phyloP scores from a whole-genome alignment of 1,140 invertebrate genomes.

The Chrysopa pallens region DNA sequence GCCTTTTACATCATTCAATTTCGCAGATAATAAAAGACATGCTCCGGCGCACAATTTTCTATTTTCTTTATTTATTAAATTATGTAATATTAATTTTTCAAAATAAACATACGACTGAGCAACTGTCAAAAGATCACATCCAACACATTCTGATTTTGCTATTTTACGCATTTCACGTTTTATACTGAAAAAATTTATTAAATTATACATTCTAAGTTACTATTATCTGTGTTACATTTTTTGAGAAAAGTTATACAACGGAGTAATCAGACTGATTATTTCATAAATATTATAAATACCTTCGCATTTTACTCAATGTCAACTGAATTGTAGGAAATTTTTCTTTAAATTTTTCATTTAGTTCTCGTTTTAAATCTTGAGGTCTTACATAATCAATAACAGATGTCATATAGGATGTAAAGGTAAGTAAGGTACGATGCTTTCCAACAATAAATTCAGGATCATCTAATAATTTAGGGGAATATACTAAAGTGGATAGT shows the following conservation, averaged over 20 bases:
- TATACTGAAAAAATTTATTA: constrained; percentile 41
- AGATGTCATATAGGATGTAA: constrained; percentile 89
- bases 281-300: constrained; percentile 31
- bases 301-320: constrained; percentile 90
- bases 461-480: constrained; percentile 82
- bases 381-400: constrained; percentile 94
- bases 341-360: constrained; percentile 93
- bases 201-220: no score
- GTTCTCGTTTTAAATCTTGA: constrained; percentile 90
- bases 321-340: constrained; percentile 90
- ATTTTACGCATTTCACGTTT: constrained; percentile 93
- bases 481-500: constrained; percentile 34
- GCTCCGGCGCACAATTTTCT: constrained; percentile 89
- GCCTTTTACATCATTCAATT: constrained; percentile 92
- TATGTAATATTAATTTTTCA: constrained; percentile 85
- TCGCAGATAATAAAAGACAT: constrained; percentile 82
- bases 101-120: constrained; percentile 96
- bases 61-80: constrained; percentile 88
- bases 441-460: constrained; percentile 90
- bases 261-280: no score
- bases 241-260: no score
- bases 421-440: constrained; percentile 84
- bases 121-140: constrained; percentile 74
- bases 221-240: no score
- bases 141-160: constrained; percentile 65